A percentile compares a stretch with the other conserved stretches of the same genome.
These are phyloP conservation scores for Drosophila pseudotalamancana DNA, from an alignment of 2,888 invertebrate species.

Conservation along the genomic window DNA sequence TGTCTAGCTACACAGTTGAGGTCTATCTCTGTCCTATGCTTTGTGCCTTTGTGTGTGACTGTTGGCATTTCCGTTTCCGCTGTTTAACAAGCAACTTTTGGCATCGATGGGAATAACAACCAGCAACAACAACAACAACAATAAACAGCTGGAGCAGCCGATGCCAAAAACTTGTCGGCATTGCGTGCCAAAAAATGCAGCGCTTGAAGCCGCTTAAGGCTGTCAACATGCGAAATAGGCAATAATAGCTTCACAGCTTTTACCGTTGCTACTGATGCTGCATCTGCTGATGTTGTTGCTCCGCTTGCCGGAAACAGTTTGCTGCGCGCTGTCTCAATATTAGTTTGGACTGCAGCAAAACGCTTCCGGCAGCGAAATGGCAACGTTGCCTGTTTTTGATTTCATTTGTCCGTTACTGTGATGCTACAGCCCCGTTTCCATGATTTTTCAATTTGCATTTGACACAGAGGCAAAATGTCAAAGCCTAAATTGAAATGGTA, in stretches of 20 bases:
- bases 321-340: slow-evolving; percentile 66
- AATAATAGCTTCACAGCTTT: slow-evolving; percentile 21
- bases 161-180: slow-evolving; percentile 74
- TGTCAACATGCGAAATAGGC: slow-evolving; percentile 18
- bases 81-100: slow-evolving; percentile 78
- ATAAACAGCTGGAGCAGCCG: slow-evolving; percentile 27
- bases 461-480: slow-evolving; percentile 73
- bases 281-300: slow-evolving; percentile 20
- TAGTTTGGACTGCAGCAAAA: slow-evolving; percentile 76
- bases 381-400: slow-evolving; percentile 60
- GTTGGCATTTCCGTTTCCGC: slow-evolving; percentile 78
- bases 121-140: slow-evolving; percentile 29
- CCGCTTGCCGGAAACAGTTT: slow-evolving; percentile 65
- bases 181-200: slow-evolving; percentile 73
- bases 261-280: slow-evolving; percentile 10
- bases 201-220: slow-evolving; percentile 54
- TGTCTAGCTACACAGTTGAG: not conserved
- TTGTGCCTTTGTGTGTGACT: slow-evolving; percentile 75
- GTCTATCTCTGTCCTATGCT: slow-evolving; percentile 29
- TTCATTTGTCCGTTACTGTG: slow-evolving; percentile 44
- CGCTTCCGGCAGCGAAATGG: slow-evolving; percentile 73
- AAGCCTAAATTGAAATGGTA: slow-evolving; percentile 75
- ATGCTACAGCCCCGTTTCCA: slow-evolving; percentile 56
- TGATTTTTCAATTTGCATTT: slow-evolving; percentile 80
- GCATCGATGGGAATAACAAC: slow-evolving; percentile 58